Percentiles rank a stretch among this genome's conserved stretches.
phyloP scores from a whole-genome alignment of 2,888 invertebrate genomes.

The Micoletzkya japonica region DNA sequence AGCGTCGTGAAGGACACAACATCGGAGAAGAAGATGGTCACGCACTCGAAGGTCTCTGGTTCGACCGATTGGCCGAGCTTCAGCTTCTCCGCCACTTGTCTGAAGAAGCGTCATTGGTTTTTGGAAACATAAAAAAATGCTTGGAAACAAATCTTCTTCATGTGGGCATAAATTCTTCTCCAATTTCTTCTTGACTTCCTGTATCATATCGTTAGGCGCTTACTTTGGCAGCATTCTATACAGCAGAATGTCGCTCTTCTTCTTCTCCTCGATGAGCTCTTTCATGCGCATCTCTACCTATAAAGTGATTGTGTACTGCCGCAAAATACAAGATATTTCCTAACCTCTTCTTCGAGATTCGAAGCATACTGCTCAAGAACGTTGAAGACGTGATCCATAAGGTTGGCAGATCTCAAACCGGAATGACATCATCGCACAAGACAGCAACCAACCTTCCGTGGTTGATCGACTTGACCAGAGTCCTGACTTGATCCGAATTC shows the following conservation, averaged over 20 bases:
- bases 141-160: neutral
- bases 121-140: neutral
- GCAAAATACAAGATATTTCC: neutral
- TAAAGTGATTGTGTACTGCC: neutral
- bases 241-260: constrained; percentile 52
- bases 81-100: constrained; percentile 45
- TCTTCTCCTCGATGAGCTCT: constrained; percentile 55
- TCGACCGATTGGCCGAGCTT: constrained; percentile 45
- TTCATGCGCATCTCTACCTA: constrained; percentile 40
- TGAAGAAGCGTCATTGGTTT: constrained; percentile 2
- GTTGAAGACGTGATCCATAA: constrained; percentile 56
- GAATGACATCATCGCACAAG: constrained; percentile 22
- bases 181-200: neutral
- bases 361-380: constrained; percentile 50
- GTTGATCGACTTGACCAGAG: constrained; percentile 12
- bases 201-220: too few relatives aligned
- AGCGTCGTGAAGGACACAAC: constrained; percentile 49
- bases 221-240: constrained; percentile 55
- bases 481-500: constrained; percentile 8
- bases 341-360: constrained; percentile 46
- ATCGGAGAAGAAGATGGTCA: constrained; percentile 48
- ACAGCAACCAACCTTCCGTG: constrained; percentile 3
- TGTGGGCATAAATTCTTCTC: neutral
- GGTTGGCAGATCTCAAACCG: constrained; percentile 41
- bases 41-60: constrained; percentile 54